A percentile compares a stretch with the other conserved stretches of the same genome.
These are phyloP conservation scores for Patagioenas fasciata DNA, from an alignment of 2,113 vertebrate genomes.

Conservation along the genomic window DNA sequence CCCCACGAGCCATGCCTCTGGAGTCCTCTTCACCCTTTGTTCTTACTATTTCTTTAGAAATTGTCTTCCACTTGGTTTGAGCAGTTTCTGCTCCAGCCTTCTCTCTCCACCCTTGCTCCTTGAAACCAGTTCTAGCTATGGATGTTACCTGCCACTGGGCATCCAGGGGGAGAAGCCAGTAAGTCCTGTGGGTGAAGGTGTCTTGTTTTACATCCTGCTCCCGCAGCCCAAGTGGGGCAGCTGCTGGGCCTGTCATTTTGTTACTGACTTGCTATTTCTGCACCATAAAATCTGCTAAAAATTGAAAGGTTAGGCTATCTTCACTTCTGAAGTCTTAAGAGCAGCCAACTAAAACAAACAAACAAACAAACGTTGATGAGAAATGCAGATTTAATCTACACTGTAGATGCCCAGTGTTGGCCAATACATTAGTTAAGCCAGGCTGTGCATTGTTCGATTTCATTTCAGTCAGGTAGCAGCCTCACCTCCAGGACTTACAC, in stretches of 20 bases:
- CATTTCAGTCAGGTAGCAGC: not conserved
- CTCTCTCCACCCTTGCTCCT: not conserved
- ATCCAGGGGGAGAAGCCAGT: not conserved
- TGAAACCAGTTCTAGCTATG: not conserved
- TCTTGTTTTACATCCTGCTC: not conserved
- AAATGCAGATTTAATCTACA: not conserved
- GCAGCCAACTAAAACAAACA: no score
- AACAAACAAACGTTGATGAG: not conserved
- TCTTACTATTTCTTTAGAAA: not conserved
- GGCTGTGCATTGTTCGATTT: not conserved
- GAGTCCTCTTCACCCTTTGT: not conserved
- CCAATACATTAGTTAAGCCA: not conserved
- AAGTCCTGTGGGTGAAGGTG: not conserved
- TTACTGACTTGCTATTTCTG: not conserved
- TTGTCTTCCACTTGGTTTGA: not conserved
- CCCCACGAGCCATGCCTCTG: rapidly evolving
- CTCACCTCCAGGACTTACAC: not conserved
- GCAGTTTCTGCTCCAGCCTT: not conserved
- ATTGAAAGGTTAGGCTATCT: not conserved
- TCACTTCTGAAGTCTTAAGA: not conserved
- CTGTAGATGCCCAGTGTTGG: not conserved
- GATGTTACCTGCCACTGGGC: not conserved
- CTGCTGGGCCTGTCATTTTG: not conserved
- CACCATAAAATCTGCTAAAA: not conserved
- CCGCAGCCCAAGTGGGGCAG: not conserved